phyloP scores from a whole-genome alignment of 2,113 vertebrate genomes.

The Paramormyrops kingsleyae region DNA sequence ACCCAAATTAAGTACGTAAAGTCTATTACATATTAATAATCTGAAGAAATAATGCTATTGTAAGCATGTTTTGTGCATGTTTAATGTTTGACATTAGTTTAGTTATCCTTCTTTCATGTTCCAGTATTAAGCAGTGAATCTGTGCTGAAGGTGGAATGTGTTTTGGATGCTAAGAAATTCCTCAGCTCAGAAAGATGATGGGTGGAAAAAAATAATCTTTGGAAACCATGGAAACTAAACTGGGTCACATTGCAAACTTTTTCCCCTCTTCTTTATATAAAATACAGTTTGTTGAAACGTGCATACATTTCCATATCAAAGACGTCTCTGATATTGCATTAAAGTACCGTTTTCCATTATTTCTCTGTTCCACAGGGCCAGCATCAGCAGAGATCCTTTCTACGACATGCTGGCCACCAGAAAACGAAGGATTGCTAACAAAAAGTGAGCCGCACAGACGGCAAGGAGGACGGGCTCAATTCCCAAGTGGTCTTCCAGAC shows the following conservation, averaged over 20 bases:
- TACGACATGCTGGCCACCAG: conserved; percentile 97
- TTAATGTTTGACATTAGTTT: not conserved
- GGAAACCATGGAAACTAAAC: conserved; percentile 27
- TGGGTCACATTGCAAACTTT: conserved; percentile 21
- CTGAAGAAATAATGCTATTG: not conserved
- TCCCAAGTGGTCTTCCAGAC: conserved; percentile 6
- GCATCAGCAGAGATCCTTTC: conserved; percentile 96
- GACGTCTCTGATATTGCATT: conserved; percentile 14
- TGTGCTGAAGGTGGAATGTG: not conserved
- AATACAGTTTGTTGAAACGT: conserved; percentile 53
- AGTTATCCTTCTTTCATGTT: not conserved
- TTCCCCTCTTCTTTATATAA: not conserved
- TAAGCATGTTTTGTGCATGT: not conserved
- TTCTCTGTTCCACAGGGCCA: conserved; percentile 69
- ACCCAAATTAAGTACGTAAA: not conserved
- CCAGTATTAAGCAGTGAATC: not conserved
- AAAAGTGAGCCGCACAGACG: conserved; percentile 64
- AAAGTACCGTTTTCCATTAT: not conserved
- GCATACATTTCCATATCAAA: conserved; percentile 64
- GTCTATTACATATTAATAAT: not conserved
- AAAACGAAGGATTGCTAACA: conserved; percentile 91
- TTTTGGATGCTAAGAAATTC: not conserved
- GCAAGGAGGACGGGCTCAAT: not conserved
- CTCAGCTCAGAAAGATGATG: not conserved
- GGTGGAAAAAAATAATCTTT: conserved; percentile 17